phyloP scores from a whole-genome alignment of 2,113 vertebrate genomes.

The Canis aureus region DNA sequence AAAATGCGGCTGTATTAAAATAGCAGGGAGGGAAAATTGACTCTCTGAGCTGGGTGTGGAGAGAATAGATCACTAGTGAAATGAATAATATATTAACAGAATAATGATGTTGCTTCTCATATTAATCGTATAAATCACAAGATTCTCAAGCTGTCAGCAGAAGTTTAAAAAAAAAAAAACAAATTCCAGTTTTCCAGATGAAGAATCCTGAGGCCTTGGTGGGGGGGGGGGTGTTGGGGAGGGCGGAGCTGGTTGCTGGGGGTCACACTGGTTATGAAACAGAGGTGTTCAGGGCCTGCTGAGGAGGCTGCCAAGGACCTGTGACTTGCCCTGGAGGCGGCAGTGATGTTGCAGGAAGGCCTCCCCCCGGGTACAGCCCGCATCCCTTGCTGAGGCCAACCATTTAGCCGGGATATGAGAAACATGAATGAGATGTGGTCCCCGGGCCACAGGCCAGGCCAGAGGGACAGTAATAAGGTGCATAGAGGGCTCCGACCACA shows the following conservation, averaged over 20 bases:
- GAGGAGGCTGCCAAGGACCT: background rate
- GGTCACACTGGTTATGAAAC: background rate
- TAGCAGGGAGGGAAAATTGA: constrained; percentile 81
- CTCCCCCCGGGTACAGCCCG: background rate
- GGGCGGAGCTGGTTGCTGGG: background rate
- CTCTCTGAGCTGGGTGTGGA: constrained; percentile 80
- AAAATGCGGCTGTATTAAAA: constrained; percentile 89
- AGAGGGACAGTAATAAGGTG: background rate
- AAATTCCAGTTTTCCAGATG: background rate
- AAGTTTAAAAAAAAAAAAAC: constrained; percentile 66
- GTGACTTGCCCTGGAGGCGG: background rate
- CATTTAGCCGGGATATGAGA: background rate
- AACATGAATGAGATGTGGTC: background rate
- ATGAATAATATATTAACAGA: constrained; percentile 90
- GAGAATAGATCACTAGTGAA: constrained; percentile 86
- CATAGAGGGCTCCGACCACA: background rate
- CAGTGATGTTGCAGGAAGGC: background rate
- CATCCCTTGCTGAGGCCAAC: background rate
- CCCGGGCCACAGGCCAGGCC: background rate
- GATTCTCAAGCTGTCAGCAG: constrained; percentile 78
- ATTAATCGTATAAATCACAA: constrained; percentile 86
- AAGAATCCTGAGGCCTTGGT: background rate
- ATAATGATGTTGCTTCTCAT: constrained; percentile 86
- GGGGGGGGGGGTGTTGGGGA: rapidly evolving
- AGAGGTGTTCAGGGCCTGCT: background rate